phyloP scores from a whole-genome alignment of 2,797 vertebrate genomes.

The Gymnothorax reevesii region DNA sequence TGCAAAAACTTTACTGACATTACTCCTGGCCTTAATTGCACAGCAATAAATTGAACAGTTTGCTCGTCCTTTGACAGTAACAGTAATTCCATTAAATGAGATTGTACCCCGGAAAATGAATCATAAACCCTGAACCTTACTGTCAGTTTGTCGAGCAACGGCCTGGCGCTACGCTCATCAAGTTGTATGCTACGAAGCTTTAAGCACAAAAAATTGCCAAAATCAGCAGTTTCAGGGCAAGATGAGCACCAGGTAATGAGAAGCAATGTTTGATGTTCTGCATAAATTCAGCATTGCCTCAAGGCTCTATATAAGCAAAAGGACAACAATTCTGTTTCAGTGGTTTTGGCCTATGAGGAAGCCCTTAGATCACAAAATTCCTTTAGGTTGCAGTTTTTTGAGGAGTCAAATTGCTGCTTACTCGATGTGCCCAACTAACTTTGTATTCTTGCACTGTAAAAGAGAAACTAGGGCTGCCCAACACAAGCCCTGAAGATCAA shows the following conservation, averaged over 20 bases:
- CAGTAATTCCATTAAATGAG: background rate
- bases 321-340: background rate
- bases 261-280: background rate
- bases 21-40: background rate
- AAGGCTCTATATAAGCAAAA: background rate
- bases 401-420: too few relatives aligned
- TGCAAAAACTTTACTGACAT: background rate
- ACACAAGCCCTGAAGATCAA: too few relatives aligned
- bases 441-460: too few relatives aligned
- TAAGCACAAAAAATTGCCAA: background rate
- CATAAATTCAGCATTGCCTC: background rate
- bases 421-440: too few relatives aligned
- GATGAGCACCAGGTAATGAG: background rate
- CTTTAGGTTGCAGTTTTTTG: background rate
- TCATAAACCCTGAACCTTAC: background rate
- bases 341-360: background rate
- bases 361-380: background rate
- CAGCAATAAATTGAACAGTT: background rate
- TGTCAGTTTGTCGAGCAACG: background rate
- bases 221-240: background rate
- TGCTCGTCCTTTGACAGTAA: background rate
- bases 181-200: background rate
- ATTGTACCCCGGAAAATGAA: background rate
- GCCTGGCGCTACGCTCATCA: background rate
- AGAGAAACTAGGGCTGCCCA: too few relatives aligned